Percentiles rank a stretch among this genome's conserved stretches.
phyloP scores from a whole-genome alignment of 2,888 invertebrate genomes.

The Archaeoteleia sp. region DNA sequence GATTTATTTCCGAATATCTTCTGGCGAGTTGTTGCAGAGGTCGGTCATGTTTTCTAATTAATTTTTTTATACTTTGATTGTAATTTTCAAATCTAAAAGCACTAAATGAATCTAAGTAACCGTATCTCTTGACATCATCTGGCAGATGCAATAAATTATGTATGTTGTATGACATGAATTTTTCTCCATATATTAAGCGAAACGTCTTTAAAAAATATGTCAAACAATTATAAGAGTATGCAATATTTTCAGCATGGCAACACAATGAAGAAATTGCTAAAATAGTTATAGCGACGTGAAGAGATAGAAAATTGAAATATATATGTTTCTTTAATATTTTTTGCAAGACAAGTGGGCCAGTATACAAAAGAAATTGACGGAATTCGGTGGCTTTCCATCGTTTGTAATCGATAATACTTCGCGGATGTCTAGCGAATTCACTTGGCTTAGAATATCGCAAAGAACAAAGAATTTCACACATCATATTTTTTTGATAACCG shows the following conservation, averaged over 20 bases:
- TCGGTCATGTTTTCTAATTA: too few species aligned
- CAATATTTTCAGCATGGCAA: background rate
- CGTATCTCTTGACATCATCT: conserved; percentile 48
- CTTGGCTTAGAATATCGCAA: conserved; percentile 29
- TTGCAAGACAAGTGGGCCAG: conserved; percentile 53
- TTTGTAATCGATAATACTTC: conserved; percentile 49
- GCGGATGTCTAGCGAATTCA: conserved; percentile 56
- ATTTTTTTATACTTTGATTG: too few species aligned
- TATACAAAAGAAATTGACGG: conserved; percentile 56
- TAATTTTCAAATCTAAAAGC: conserved; percentile 55
- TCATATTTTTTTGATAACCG: conserved; percentile 14
- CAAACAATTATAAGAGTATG: conserved; percentile 33
- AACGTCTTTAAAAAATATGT: conserved; percentile 52
- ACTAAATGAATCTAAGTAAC: conserved; percentile 53
- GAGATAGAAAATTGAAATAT: conserved; percentile 54
- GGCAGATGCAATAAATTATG: conserved; percentile 56
- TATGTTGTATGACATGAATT: conserved; percentile 51
- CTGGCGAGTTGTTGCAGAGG: too few species aligned
- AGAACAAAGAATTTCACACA: conserved; percentile 12
- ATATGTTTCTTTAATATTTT: conserved; percentile 32
- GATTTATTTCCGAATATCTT: too few species aligned
- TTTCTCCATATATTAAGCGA: conserved; percentile 48
- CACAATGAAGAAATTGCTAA: conserved; percentile 50
- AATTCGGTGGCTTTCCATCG: conserved; percentile 58
- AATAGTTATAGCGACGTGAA: conserved; percentile 55